Conservation (phyloP, 2,113 vertebrate genomes). For the Hippolais icterina region DNA sequence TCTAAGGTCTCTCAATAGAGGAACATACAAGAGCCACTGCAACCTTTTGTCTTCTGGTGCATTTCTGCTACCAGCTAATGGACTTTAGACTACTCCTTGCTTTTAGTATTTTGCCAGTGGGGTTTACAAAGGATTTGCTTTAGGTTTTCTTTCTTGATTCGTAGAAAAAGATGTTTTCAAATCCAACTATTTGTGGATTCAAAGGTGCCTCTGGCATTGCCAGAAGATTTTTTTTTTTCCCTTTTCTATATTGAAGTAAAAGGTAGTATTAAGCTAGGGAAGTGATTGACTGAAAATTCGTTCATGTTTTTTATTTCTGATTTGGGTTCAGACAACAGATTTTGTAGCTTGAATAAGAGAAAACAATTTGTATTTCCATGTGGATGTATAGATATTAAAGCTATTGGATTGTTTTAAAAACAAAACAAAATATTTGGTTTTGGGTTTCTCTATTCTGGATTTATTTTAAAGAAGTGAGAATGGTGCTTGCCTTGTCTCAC, state of each 20-base stretch:
- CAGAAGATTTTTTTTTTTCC: not conserved
- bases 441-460: fast-evolving
- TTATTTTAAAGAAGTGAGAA: not conserved
- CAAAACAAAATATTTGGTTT: not conserved
- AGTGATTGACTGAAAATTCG: slow-evolving; percentile 10
- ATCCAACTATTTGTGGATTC: not conserved
- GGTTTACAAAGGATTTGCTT: not conserved
- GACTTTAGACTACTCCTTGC: not conserved
- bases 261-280: not conserved
- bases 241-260: not conserved
- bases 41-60: not conserved
- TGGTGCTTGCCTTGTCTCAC: not conserved
- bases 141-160: not conserved
- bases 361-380: not conserved
- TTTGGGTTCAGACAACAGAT: not conserved
- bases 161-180: not conserved
- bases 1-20: not conserved
- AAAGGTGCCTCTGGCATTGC: not conserved
- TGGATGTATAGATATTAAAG: not conserved
- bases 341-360: not conserved
- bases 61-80: not conserved
- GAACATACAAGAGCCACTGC: not conserved
- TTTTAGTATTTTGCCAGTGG: slow-evolving; percentile 39
- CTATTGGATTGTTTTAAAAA: not conserved
- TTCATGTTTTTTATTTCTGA: not conserved